phyloP scores from a whole-genome alignment of 2,113 vertebrate species.

The Entosphenus tridentatus region DNA sequence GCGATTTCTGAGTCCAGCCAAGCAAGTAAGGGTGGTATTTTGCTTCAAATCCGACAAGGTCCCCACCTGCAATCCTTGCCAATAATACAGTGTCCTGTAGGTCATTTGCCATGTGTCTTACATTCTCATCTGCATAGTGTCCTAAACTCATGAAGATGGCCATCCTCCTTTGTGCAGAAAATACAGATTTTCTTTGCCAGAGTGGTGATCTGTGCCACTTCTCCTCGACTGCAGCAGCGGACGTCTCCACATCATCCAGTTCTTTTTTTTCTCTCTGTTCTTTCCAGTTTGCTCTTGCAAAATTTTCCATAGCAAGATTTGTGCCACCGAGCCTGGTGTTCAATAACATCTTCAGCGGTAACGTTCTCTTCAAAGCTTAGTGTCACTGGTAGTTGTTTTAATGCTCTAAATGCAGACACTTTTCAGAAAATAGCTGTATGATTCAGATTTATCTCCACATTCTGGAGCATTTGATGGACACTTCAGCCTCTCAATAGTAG shows the following conservation, averaged over 20 bases:
- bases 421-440: not conserved
- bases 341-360: not conserved
- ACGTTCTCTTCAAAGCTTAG: not conserved
- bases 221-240: not conserved
- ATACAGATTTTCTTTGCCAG: not conserved
- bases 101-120: not conserved
- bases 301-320: not conserved
- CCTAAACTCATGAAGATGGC: not conserved
- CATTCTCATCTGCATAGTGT: not conserved
- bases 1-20: not conserved
- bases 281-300: not conserved
- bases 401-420: not conserved
- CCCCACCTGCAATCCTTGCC: not conserved
- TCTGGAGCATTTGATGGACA: not conserved
- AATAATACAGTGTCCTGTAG: not conserved
- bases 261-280: conserved; percentile 1
- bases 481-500: not conserved
- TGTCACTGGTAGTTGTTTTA: not conserved
- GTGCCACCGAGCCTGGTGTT: not conserved
- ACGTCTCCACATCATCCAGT: not conserved
- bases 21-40: not conserved
- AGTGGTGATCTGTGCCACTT: not conserved
- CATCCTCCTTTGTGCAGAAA: conserved; percentile 1
- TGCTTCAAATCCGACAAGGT: not conserved
- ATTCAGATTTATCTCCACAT: not conserved